Evolutionary conservation across 2,797 vertebrate genomes (phyloP).

Genomic region (Borostomias antarcticus): DNA sequence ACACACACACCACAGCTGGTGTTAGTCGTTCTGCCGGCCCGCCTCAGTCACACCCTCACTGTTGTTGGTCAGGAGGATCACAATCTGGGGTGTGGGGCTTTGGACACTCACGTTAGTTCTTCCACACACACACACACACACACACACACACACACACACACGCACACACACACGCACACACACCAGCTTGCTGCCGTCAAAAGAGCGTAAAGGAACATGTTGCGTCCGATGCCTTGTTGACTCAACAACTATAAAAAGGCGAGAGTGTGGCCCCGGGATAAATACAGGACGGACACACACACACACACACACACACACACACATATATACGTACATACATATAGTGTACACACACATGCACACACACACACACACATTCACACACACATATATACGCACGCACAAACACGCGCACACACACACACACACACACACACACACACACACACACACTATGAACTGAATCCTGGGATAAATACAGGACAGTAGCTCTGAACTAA

Average conservation of each 20-base stretch:
- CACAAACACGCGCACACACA: conserved; percentile 1
- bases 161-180: too few species aligned
- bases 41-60: too few species aligned
- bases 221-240: conserved; percentile 58
- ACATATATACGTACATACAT: background rate
- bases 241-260: conserved; percentile 56
- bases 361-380: background rate
- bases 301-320: conserved; percentile 3
- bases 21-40: too few species aligned
- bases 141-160: too few species aligned
- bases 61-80: too few species aligned
- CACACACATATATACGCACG: background rate
- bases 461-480: too few species aligned
- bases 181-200: background rate
- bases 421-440: background rate
- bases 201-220: conserved; percentile 39
- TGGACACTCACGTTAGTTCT: too few species aligned
- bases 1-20: too few species aligned
- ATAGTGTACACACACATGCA: too few species aligned
- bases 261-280: conserved; percentile 57
- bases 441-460: background rate
- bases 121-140: too few species aligned
- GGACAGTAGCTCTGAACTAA: too few species aligned
- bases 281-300: conserved; percentile 38
- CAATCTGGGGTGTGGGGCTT: too few species aligned